Conservation (phyloP, 2,113 vertebrate genomes). For the Meles meles region DNA sequence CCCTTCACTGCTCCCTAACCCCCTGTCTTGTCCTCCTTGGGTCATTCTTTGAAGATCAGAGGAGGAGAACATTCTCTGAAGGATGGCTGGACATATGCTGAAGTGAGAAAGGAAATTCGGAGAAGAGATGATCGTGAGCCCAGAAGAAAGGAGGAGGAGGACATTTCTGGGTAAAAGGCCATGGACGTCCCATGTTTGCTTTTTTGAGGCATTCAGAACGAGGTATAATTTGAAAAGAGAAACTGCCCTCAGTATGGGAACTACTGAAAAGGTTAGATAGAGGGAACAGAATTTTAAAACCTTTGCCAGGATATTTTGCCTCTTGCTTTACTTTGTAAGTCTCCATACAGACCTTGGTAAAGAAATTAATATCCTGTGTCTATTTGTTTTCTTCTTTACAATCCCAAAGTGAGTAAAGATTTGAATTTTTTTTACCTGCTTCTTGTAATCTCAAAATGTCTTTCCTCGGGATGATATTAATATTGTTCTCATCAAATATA, state of each 20-base stretch:
- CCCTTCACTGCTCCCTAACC: no score
- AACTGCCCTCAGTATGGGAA: not conserved
- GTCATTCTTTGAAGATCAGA: not conserved
- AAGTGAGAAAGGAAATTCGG: not conserved
- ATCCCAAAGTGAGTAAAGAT: not conserved
- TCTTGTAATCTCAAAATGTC: not conserved
- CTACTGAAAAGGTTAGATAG: not conserved
- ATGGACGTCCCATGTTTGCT: rapidly evolving
- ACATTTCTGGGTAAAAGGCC: not conserved
- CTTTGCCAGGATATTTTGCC: not conserved
- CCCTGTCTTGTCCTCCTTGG: rapidly evolving
- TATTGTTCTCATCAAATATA: not conserved
- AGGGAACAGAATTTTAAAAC: not conserved
- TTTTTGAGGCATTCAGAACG: not conserved
- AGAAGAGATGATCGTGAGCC: not conserved
- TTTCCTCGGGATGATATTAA: not conserved
- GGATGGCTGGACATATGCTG: not conserved
- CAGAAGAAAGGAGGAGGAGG: not conserved
- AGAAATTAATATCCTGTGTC: not conserved
- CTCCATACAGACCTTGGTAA: not conserved
- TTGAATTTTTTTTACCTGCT: not conserved
- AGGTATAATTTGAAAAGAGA: not conserved
- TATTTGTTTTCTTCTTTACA: not conserved
- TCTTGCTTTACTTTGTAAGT: not conserved
- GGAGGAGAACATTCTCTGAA: not conserved